A percentile compares a stretch with the other conserved stretches of the same genome.
Conservation (phyloP, 2,888 invertebrate species). For the Escarpia spicata region DNA sequence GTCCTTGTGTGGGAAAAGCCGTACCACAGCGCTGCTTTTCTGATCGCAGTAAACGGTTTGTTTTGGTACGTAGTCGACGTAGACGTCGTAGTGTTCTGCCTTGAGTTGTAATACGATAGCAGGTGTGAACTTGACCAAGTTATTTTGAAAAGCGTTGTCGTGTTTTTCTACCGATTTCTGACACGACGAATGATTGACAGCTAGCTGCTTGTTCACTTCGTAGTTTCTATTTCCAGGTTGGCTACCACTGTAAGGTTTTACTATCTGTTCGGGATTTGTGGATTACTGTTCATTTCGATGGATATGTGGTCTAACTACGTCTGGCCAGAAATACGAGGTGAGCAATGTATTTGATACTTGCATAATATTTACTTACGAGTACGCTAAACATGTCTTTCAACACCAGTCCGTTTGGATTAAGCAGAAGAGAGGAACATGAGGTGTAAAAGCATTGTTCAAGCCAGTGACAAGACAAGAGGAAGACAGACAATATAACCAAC, state of each 20-base stretch:
- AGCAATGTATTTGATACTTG: neutral
- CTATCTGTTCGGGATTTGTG: conserved; percentile 31
- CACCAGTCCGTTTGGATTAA: neutral
- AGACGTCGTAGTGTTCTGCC: conserved; percentile 21
- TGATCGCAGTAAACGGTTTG: conserved; percentile 59
- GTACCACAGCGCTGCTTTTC: conserved; percentile 56
- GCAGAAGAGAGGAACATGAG: neutral
- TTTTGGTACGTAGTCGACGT: conserved; percentile 60
- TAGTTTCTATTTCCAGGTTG: conserved; percentile 28
- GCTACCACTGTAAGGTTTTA: conserved; percentile 32
- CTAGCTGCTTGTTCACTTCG: neutral
- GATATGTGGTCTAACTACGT: conserved; percentile 63
- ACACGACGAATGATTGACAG: neutral
- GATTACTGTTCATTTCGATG: conserved; percentile 52
- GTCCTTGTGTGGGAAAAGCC: conserved; percentile 65
- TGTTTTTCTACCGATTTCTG: neutral
- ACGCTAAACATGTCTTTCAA: neutral
- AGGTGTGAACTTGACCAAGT: neutral
- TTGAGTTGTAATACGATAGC: neutral
- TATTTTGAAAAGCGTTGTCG: neutral
- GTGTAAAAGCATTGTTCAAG: neutral
- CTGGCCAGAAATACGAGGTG: conserved; percentile 66
- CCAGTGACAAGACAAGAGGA: neutral
- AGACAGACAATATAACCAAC: neutral
- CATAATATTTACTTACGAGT: neutral